Evolutionary conservation across 2,113 vertebrate species (phyloP), one percentile per base, ranked within the genome.

Genomic region (Ictalurus furcatus): DNA sequence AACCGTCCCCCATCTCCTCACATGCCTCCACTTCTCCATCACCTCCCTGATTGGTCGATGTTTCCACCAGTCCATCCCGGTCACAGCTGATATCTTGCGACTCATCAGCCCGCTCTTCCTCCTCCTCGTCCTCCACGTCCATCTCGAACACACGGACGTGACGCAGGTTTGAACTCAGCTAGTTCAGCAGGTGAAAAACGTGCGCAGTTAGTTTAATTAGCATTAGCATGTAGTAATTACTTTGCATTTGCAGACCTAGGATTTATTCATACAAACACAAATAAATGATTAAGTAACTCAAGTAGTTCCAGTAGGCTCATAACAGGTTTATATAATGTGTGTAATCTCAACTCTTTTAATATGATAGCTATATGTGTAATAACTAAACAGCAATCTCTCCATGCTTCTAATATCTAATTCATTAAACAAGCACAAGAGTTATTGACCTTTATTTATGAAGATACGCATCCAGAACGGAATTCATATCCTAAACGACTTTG

Each of bases 141-240:
- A 99, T 99, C 93, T 99, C 98, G 93, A 99, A 99, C 37, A 99
- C 97, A 54, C 98, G 95, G 69, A 99, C 95, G 0, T 99, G 98
- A 85, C 98, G 96, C 61, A 99, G 96, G 92, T 99, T 99, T 3
- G 97, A 96, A 91, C 98, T 99, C 34, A 99, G 94, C 98, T 99
- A 90, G 0, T 17, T 74, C 90, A 73, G 54, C 74, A 82, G 69
- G 71, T 78, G 78, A 63, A 86, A 30, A 84, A 63, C 6, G 56
- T 34, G 79, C 8, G n/a, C 25, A 2, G 63, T 48, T 34, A 52
- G 28, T 28, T 59, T 17, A 28, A 80, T 54, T 48, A 74, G 84
- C 8, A 58, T 25, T 2, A 52, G 5, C 25, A 52, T 17, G 17
- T 40, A 2, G 54, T 13, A 23, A 44, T 52, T 2, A 40, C 28